A percentile compares a stretch with the other conserved stretches of the same genome.
These are phyloP conservation scores for Cynaeus angustus DNA, from an alignment of 2,888 invertebrate species.

Conservation along the genomic window DNA sequence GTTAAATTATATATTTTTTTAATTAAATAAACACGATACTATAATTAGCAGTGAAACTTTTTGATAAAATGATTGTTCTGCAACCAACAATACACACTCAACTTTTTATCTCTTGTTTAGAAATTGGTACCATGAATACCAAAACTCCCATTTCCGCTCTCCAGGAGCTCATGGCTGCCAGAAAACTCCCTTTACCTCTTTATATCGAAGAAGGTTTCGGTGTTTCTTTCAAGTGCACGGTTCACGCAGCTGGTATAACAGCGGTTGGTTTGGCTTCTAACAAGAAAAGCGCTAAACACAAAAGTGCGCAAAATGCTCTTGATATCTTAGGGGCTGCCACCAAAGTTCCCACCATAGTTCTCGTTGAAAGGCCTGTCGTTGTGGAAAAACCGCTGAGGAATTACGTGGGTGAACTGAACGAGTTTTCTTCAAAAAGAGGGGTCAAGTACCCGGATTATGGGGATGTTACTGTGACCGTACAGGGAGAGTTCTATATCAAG, in stretches of 20 bases:
- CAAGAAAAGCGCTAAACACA: slow-evolving; percentile 31
- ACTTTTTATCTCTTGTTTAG: neutral
- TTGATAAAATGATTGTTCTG: no score
- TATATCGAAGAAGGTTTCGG: slow-evolving; percentile 22
- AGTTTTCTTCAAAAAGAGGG: slow-evolving; percentile 9
- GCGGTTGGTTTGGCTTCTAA: neutral
- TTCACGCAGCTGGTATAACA: slow-evolving; percentile 6
- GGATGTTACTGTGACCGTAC: neutral
- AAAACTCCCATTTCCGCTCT: slow-evolving; percentile 24
- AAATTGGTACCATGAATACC: slow-evolving; percentile 1
- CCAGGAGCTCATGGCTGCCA: slow-evolving; percentile 31
- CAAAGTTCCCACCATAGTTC: no score
- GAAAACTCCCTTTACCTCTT: slow-evolving; percentile 3
- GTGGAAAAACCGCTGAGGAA: neutral
- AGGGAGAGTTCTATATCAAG: slow-evolving; percentile 10
- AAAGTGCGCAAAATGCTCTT: slow-evolving; percentile 22
- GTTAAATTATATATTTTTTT: no score
- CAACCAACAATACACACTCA: no score
- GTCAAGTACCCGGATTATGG: slow-evolving; percentile 8
- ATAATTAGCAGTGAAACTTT: no score
- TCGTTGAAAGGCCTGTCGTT: neutral
- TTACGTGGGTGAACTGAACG: slow-evolving; percentile 24
- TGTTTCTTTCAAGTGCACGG: slow-evolving; percentile 20
- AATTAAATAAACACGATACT: no score
- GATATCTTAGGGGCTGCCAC: neutral